These are phyloP conservation scores for Mesaphorura yosii DNA, from an alignment of 1,140 invertebrate species.

Conservation along the genomic window DNA sequence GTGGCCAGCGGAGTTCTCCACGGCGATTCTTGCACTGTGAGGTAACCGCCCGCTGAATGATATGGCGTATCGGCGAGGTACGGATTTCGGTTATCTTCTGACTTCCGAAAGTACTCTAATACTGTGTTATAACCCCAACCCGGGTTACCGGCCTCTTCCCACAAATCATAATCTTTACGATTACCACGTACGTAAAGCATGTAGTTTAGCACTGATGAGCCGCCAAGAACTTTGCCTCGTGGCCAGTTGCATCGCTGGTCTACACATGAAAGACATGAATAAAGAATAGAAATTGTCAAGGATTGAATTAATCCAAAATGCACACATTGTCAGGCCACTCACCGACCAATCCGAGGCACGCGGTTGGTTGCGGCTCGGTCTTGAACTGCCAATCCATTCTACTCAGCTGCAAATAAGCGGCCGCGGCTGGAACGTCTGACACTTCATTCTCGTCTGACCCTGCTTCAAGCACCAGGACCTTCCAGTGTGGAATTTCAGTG, in stretches of 20 bases:
- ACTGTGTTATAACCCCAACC: constrained; percentile 84
- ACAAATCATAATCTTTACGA: constrained; percentile 81
- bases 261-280: not conserved
- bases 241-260: constrained; percentile 69
- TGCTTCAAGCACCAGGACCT: constrained; percentile 74
- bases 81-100: constrained; percentile 75
- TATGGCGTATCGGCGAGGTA: constrained; percentile 59
- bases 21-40: constrained; percentile 72
- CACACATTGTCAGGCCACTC: constrained; percentile 27
- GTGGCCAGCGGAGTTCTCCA: constrained; percentile 67
- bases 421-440: constrained; percentile 73
- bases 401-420: constrained; percentile 73
- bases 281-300: not conserved
- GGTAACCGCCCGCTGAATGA: constrained; percentile 58
- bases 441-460: constrained; percentile 83
- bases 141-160: constrained; percentile 77
- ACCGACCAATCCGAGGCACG: constrained; percentile 56
- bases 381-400: constrained; percentile 86
- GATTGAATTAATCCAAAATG: not conserved
- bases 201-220: constrained; percentile 82
- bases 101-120: constrained; percentile 80
- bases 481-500: constrained; percentile 66
- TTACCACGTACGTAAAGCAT: constrained; percentile 95
- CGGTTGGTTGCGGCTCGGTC: constrained; percentile 70
- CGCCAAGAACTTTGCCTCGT: constrained; percentile 64